phyloP scores from a whole-genome alignment of 1,140 invertebrate genomes.

The Neodiprion lecontei region DNA sequence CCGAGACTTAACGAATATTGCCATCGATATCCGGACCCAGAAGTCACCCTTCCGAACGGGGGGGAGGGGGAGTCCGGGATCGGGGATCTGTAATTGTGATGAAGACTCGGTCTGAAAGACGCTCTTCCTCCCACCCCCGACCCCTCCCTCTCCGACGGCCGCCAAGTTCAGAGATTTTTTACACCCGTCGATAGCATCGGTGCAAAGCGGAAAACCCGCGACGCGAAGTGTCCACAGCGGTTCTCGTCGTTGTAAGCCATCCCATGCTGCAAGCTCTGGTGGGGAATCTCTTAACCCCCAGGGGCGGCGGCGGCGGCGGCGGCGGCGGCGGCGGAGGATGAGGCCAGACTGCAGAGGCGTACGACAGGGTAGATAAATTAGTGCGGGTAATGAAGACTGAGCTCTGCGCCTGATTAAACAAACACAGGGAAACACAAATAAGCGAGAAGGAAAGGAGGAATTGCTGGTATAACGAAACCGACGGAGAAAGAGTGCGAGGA shows the following conservation, averaged over 20 bases:
- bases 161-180: too few relatives aligned
- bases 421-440: constrained; percentile 52
- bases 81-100: background rate
- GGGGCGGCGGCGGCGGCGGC: background rate
- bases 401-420: constrained; percentile 56
- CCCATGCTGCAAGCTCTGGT: too few relatives aligned
- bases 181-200: background rate
- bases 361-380: constrained; percentile 55
- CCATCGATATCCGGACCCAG: constrained; percentile 44
- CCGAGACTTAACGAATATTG: constrained; percentile 56
- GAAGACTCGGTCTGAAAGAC: too few relatives aligned
- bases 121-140: too few relatives aligned
- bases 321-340: background rate
- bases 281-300: too few relatives aligned
- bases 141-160: too few relatives aligned
- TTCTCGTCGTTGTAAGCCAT: background rate
- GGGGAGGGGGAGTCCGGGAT: background rate
- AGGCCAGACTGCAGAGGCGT: constrained; percentile 32
- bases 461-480: constrained; percentile 14
- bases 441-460: constrained; percentile 29
- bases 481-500: constrained; percentile 18
- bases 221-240: constrained; percentile 10
- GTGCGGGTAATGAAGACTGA: constrained; percentile 55
- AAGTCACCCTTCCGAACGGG: background rate
- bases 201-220: background rate